phyloP scores from a whole-genome alignment of 2,888 invertebrate species.

The Timema cristinae region DNA sequence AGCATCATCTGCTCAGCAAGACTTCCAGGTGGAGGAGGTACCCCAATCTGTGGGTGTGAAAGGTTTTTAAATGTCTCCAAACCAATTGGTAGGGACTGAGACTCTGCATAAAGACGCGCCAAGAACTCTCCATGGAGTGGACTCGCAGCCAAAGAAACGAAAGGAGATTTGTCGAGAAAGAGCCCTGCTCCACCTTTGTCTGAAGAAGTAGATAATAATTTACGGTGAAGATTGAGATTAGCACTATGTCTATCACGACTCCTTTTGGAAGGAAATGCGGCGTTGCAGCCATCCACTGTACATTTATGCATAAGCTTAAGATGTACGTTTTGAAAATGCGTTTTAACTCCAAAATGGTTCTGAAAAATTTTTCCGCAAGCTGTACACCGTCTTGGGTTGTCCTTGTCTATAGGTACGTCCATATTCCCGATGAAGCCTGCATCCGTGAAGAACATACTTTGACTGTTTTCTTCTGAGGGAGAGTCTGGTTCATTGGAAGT shows the following conservation, averaged over 20 bases:
- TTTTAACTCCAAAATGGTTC: conserved; percentile 88
- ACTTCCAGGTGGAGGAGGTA: conserved; percentile 46
- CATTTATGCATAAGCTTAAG: conserved; percentile 94
- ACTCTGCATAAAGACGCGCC: conserved; percentile 71
- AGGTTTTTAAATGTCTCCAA: conserved; percentile 60
- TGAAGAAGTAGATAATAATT: conserved; percentile 71
- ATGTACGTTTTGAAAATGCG: conserved; percentile 94
- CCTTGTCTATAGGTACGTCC: conserved; percentile 87
- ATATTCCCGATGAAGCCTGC: conserved; percentile 64
- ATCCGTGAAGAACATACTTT: conserved; percentile 66
- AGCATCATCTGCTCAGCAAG: conserved; percentile 49
- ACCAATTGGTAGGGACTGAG: conserved; percentile 48
- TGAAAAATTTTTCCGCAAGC: conserved; percentile 92
- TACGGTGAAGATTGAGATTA: conserved; percentile 86
- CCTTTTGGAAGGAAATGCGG: conserved; percentile 89
- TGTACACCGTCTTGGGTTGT: conserved; percentile 85
- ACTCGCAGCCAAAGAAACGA: conserved; percentile 51
- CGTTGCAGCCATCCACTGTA: conserved; percentile 90
- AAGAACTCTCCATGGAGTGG: conserved; percentile 74
- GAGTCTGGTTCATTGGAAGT: conserved; percentile 52
- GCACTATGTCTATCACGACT: conserved; percentile 90
- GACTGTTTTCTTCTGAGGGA: conserved; percentile 55
- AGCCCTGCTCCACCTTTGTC: conserved; percentile 49
- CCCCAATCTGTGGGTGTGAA: conserved; percentile 41
- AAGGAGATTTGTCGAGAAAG: conserved; percentile 49